Evolutionary conservation across 2,888 invertebrate genomes (phyloP), one percentile per base, ranked within the genome.

Genomic region (Acanthosepion lycidas): DNA sequence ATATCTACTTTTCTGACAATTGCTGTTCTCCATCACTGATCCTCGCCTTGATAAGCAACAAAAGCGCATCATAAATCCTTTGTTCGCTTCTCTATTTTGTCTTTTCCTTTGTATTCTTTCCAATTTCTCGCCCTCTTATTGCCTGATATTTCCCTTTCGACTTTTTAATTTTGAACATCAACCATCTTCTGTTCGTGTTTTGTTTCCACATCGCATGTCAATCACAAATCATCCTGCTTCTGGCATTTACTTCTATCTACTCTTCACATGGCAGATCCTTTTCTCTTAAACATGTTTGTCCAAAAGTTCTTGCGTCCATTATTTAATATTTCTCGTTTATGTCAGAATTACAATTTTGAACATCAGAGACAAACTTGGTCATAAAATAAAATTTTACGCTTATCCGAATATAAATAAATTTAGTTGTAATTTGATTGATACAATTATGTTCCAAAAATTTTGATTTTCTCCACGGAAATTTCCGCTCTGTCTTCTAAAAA

Each of bases 171-270:
- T 78, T 33, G n/a, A n/a, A 78, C 78, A 78, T 78, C 18, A 78
- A 78, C 33, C n/a, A 78, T 78, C 78, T 78, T 78, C 15, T 33
- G n/a, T n/a, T n/a, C n/a, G n/a, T 78, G 15, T n/a, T n/a, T n/a
- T 78, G 78, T 78, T 78, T 78, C n/a, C 78, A 78, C 78, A 78
- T 78, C 15, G 78, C 78, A 78, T 78, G n/a, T n/a, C n/a, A n/a
- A 78, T n/a, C 78, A 9, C 78, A 78, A 78, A 78, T n/a, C 78
- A n/a, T 33, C 33, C 2, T 12, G 78, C 2, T n/a, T 15, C 78
- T n/a, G 78, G 5, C 78, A 33, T 78, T n/a, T 18, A 12, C 78
- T 5, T 15, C 9, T 78, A 78, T 78, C 78, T 15, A 5, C 78
- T 26, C 23, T 3, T 59, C 59, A 59, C 33, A 78, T 33, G n/a